Evolutionary conservation across 37 sponge, comb jelly and placozoan species (phyloP), one percentile per base, ranked within the genome.

Genomic region (Lycopodina hypogea): DNA sequence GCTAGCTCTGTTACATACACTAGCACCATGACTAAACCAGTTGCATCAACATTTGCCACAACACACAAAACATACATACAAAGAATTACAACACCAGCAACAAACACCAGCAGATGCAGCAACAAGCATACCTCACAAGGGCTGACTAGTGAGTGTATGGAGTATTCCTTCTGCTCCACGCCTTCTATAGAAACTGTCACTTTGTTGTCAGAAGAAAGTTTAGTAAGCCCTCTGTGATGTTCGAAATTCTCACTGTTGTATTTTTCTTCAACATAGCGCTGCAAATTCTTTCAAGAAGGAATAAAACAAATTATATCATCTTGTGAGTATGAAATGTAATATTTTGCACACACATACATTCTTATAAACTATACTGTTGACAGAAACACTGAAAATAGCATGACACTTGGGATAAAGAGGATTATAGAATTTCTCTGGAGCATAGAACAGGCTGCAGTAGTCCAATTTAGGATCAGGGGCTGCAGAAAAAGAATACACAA

Each of bases 301-400:
- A 45, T 12, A 9, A 60, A 60, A 17, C 29, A n/a, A n/a, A n/a
- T n/a, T n/a, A n/a, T n/a, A n/a, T n/a, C n/a, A n/a, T n/a, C n/a
- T n/a, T 23, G 6, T 60, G 12, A 15, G 61, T 60, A 29, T 60
- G 29, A 17, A 28, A 3, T 7, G 14, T n/a, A n/a, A n/a, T 7
- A 7, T 15, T 17, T 7, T 23, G 11, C 23, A 42, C 11, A 7
- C 26, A 70, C 28, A 7, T 42, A 70, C 71, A 36, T 70, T 23
- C 14, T 9, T 70, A 24, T 35, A 70, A 2, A 70, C 71, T 3
- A 4, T 6, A 42, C 35, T 36, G 48, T 70, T 19, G 6, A 70
- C 21, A 40, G 48, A 28, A 21, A 42, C 71, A 70, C 71, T 42
- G 48, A 70, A 40, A 21, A 70, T 70, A 18, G 48, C 71, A 42